Evolutionary conservation across 2,888 invertebrate species (phyloP).

Genomic region (Hetaerina titia): DNA sequence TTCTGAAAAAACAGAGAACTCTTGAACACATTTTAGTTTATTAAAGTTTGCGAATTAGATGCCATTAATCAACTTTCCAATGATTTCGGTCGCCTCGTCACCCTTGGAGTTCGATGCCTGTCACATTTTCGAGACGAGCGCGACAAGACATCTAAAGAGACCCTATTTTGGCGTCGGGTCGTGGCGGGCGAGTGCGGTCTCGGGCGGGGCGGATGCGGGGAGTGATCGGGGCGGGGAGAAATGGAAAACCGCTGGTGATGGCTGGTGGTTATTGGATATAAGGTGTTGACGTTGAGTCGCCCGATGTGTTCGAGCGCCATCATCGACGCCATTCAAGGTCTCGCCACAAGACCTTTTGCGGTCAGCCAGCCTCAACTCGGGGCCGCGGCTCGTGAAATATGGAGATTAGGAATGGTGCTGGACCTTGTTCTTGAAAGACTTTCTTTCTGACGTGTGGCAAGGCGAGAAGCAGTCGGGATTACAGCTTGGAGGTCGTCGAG

Average conservation of each 20-base stretch:
- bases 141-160: background rate
- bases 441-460: conserved; percentile 1
- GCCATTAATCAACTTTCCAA: too few relatives aligned
- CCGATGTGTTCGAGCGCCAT: conserved; percentile 44
- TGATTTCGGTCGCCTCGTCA: background rate
- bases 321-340: conserved; percentile 58
- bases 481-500: background rate
- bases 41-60: too few relatives aligned
- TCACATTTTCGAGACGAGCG: background rate
- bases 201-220: background rate
- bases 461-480: conserved; percentile 29
- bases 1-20: too few relatives aligned
- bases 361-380: background rate
- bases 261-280: conserved; percentile 37
- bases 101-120: background rate
- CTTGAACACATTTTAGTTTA: too few relatives aligned
- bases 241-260: conserved; percentile 54
- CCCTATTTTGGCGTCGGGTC: background rate
- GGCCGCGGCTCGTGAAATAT: conserved; percentile 62
- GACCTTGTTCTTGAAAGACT: conserved; percentile 25
- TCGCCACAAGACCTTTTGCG: conserved; percentile 63
- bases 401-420: conserved; percentile 55
- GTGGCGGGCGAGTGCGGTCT: background rate
- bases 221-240: background rate
- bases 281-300: conserved; percentile 60